Evolutionary conservation across 2,113 vertebrate species (phyloP).

Genomic region (Cygnus buccinator): DNA sequence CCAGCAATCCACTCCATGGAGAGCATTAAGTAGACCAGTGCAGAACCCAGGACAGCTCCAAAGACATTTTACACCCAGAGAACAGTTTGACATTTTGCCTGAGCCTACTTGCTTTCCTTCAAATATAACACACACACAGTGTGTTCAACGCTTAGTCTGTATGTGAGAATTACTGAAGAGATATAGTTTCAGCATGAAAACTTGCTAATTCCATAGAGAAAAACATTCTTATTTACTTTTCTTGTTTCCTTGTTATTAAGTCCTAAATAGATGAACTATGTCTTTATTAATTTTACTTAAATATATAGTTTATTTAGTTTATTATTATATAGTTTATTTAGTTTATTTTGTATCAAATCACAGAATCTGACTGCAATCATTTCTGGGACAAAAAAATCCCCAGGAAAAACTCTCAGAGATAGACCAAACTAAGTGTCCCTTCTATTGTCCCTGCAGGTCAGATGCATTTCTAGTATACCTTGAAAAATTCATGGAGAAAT

Average conservation of each 20-base stretch:
- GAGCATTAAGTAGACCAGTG: not conserved
- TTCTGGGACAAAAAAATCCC: not conserved
- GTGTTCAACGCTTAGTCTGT: not conserved
- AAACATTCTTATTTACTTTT: not conserved
- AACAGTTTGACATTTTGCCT: rapidly evolving
- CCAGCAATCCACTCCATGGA: not conserved
- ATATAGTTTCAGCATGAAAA: not conserved
- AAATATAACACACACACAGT: not conserved
- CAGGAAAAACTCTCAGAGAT: not conserved
- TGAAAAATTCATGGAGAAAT: not conserved
- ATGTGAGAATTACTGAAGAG: not conserved
- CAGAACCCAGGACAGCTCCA: not conserved
- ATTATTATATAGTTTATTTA: no score
- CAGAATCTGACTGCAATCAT: not conserved
- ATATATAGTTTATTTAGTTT: not conserved
- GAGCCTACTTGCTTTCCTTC: not conserved
- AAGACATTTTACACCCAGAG: not conserved
- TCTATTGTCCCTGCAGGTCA: not conserved
- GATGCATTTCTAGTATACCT: not conserved
- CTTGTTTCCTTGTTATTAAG: not conserved
- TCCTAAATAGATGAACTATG: not conserved
- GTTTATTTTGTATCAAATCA: not conserved
- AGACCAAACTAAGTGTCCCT: not conserved
- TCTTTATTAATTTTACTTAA: not conserved
- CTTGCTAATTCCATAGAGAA: not conserved